Percentiles rank a stretch among this genome's conserved stretches.
Evolutionary conservation across 2,888 invertebrate genomes (phyloP).

Genomic region (Dastarcus helophoroides): DNA sequence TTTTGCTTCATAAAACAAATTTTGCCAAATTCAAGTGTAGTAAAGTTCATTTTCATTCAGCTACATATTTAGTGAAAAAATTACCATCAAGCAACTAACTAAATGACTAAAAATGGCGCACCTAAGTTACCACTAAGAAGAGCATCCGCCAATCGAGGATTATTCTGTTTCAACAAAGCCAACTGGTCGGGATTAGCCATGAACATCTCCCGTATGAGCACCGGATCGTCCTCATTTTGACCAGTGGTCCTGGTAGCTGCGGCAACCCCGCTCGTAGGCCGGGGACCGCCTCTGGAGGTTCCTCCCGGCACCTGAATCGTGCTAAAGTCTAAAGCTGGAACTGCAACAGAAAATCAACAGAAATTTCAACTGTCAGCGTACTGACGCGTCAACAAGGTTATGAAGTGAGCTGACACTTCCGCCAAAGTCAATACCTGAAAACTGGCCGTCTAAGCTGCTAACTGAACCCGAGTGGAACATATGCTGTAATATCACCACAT

Average conservation of each 20-base stretch:
- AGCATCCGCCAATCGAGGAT: conserved; percentile 86
- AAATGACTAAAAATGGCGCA: no score
- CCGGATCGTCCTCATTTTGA: conserved; percentile 73
- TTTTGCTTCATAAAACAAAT: no score
- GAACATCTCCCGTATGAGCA: conserved; percentile 74
- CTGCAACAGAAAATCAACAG: conserved; percentile 20
- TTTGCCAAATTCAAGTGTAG: no score
- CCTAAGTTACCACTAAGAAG: conserved; percentile 72
- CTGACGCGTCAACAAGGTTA: background rate
- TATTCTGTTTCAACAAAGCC: conserved; percentile 83
- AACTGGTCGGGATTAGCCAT: conserved; percentile 83
- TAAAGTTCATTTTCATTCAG: no score
- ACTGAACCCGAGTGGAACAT: conserved; percentile 42
- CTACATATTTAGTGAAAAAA: no score
- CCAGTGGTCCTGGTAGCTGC: conserved; percentile 17
- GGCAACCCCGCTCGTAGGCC: conserved; percentile 8
- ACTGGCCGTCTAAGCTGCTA: background rate
- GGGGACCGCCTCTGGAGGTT: conserved; percentile 14
- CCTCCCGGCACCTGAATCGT: conserved; percentile 65
- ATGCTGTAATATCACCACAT: conserved; percentile 72
- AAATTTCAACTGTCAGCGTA: background rate
- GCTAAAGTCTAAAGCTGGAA: conserved; percentile 65
- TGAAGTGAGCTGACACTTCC: no score
- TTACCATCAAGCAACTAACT: no score
- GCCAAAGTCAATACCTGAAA: no score